These are phyloP conservation scores for Embiotoca jacksoni DNA, from an alignment of 2,113 vertebrate species.

Conservation along the genomic window DNA sequence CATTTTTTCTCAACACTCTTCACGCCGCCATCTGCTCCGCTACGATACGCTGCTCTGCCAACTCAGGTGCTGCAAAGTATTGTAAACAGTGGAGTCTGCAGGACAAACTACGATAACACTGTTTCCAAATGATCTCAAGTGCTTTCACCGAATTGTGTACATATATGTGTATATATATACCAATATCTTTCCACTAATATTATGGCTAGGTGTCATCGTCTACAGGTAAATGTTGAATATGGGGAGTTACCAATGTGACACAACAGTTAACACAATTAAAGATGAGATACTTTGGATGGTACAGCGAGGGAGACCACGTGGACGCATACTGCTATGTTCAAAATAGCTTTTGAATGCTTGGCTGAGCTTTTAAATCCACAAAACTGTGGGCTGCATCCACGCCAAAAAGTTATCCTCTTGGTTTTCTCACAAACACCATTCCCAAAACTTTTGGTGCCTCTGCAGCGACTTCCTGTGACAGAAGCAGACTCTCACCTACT, in stretches of 20 bases:
- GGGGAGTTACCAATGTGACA: neutral
- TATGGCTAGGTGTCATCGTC: too few species aligned
- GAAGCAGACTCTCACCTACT: neutral
- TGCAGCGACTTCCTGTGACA: neutral
- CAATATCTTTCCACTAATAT: too few species aligned
- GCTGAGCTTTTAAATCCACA: conserved; percentile 11
- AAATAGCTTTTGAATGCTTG: neutral
- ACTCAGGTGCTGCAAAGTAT: conserved; percentile 55
- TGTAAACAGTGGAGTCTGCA: conserved; percentile 46
- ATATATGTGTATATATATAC: neutral
- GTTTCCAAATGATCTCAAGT: conserved; percentile 28
- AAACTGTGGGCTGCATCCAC: neutral
- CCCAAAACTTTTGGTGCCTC: too few species aligned
- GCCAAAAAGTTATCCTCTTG: too few species aligned
- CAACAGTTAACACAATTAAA: neutral
- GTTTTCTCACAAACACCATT: too few species aligned
- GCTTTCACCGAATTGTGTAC: conserved; percentile 17
- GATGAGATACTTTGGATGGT: neutral
- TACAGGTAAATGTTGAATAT: too few species aligned
- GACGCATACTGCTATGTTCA: neutral
- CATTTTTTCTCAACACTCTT: conserved; percentile 37
- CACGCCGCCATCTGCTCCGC: conserved; percentile 59
- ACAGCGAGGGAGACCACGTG: neutral
- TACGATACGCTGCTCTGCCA: conserved; percentile 45
- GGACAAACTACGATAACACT: conserved; percentile 40